Base-by-base conservation (phyloP, 2,113 vertebrate species). In the Oenanthe melanoleuca region DNA sequence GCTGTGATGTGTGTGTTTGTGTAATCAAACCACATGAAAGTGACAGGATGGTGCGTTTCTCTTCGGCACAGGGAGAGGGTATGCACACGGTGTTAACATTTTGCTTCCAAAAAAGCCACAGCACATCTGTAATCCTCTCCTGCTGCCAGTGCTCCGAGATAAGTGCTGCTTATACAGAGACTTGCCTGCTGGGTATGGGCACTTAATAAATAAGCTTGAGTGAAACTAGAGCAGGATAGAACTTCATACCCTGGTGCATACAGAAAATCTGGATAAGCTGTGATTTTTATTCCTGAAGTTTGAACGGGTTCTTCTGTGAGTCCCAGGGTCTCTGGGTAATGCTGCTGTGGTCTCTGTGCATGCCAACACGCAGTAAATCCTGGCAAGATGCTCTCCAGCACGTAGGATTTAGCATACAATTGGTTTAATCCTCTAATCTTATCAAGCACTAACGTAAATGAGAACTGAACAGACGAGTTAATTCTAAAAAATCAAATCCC, bases 391-490 rank as follows among this genome's bases (percentile, higher is more conserved):
- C 71, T 78, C 60, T 88, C 70, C n/a, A 92, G 79, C 82, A 71
- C 1, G 1, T 61, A 90, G 49, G 60, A 37, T 81, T 96, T 90
- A 81, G 49, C 86, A 74, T 90, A 61, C 49, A 86, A 72, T 81
- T 91, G 80, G 53, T 88, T 92, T 93, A 95, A 92, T 95, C 90
- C 86, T 81, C 82, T 95, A 72, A 95, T 93, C 69, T 96, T 86
- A 92, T 64, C 88, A 86, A 92, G 80, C 29, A 40, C n/a, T 61
- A 84, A 65, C 37, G 53, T 52, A 83, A 94, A 88, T 42, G 80
- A 96, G 72, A 86, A 72, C 1, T 64, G 69, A 92, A 72, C 40
- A 81, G 90, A 86, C 92, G 24, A 83, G 72, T 94, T 93, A n/a
- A 83, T 86, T 88, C 47, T 40, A 56, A 92, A 90, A 91, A 86